A percentile compares a stretch with the other conserved stretches of the same genome.
These are phyloP conservation scores for Drosophila ironensis DNA, from an alignment of 1,140 invertebrate genomes.

Conservation along the genomic window DNA sequence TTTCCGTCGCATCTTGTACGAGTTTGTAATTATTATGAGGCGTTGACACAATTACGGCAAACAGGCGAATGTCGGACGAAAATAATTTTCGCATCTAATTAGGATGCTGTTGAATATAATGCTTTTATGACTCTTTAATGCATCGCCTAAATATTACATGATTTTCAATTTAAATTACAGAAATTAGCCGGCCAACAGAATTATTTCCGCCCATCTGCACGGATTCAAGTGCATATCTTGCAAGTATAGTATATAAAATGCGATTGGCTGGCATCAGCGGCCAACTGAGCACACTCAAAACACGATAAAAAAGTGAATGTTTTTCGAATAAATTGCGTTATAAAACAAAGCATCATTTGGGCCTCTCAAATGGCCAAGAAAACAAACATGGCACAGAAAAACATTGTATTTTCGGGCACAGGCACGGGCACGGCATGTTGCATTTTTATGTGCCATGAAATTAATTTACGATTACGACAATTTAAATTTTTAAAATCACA, in stretches of 20 bases:
- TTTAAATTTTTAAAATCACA: conserved; percentile 81
- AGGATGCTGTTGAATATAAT: conserved; percentile 65
- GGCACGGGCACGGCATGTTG: conserved; percentile 19
- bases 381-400: conserved; percentile 10
- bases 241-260: neutral
- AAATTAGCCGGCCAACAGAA: neutral
- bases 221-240: neutral
- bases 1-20: conserved; percentile 13
- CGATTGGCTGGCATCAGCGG: neutral
- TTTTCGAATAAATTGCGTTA: conserved; percentile 39
- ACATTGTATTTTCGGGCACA: conserved; percentile 37
- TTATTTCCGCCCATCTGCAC: neutral
- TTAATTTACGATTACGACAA: conserved; percentile 82
- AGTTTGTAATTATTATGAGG: conserved; percentile 54
- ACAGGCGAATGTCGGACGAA: conserved; percentile 41
- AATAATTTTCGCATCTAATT: conserved; percentile 67
- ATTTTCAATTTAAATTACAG: conserved; percentile 32
- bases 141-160: conserved; percentile 53
- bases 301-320: conserved; percentile 32
- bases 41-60: conserved; percentile 64
- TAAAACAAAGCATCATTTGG: conserved; percentile 48
- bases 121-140: conserved; percentile 74
- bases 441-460: conserved; percentile 81
- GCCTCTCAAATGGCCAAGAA: conserved; percentile 7
- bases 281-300: conserved; percentile 57